Conservation (phyloP, 2,113 vertebrate species). For the Chascanopsetta lugubris region DNA sequence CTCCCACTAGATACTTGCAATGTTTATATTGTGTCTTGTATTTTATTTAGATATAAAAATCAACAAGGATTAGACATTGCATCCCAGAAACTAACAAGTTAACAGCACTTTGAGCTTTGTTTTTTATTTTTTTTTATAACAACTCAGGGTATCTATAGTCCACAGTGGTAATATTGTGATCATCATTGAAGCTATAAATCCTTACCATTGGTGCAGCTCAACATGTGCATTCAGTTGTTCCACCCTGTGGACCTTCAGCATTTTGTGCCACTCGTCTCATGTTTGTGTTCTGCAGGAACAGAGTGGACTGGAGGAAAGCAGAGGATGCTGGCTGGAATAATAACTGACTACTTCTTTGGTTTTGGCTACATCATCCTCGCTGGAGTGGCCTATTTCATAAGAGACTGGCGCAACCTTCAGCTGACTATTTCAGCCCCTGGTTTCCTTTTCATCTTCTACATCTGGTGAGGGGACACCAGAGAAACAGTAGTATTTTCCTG, state of each 20-base stretch:
- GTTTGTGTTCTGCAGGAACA: slow-evolving; percentile 75
- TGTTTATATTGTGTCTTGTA: not conserved
- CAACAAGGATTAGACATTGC: no score
- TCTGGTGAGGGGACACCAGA: slow-evolving; percentile 81
- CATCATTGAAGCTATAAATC: no score
- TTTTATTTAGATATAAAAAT: no score
- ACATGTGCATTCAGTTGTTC: no score
- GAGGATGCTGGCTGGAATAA: slow-evolving; percentile 82
- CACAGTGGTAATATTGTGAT: no score
- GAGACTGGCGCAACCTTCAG: slow-evolving; percentile 90
- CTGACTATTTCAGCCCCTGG: slow-evolving; percentile 85
- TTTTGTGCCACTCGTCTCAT: not conserved
- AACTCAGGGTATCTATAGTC: no score
- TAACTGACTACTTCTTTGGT: slow-evolving; percentile 85
- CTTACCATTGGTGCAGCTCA: no score
- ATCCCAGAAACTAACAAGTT: no score
- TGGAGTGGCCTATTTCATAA: slow-evolving; percentile 84
- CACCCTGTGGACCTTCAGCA: not conserved
- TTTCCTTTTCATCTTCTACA: slow-evolving; percentile 85
- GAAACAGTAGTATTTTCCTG: no score
- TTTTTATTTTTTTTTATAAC: no score
- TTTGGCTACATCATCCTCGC: slow-evolving; percentile 88
- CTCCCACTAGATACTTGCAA: not conserved
- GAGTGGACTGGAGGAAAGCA: slow-evolving; percentile 88
- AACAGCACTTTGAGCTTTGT: no score